Percentiles rank a stretch among this genome's conserved stretches.
Conservation (phyloP, 2,797 vertebrate species). For the Phrynocephalus forsythii region DNA sequence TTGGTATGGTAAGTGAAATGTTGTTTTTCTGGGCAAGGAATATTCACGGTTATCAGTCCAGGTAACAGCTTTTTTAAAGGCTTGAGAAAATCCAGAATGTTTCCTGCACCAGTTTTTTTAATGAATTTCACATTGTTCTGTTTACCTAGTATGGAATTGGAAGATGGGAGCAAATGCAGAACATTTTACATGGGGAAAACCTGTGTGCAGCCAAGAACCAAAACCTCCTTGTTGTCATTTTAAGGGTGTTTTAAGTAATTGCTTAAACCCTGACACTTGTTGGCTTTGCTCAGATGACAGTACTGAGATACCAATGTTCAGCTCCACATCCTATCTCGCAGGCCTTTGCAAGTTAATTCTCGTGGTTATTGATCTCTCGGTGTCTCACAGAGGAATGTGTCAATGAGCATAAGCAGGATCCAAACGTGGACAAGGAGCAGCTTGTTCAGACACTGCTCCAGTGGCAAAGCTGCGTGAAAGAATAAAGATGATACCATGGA, state of each 20-base stretch:
- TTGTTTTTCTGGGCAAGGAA: background rate
- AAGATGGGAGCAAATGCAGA: background rate
- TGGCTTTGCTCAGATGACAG: background rate
- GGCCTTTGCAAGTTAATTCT: background rate
- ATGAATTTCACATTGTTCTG: background rate
- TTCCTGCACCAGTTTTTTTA: background rate
- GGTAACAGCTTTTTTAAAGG: background rate
- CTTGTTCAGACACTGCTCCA: background rate
- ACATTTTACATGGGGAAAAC: background rate
- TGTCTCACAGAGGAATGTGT: background rate
- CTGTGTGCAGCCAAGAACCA: no score
- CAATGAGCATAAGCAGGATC: background rate
- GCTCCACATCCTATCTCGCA: background rate
- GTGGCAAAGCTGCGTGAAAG: no score
- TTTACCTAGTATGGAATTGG: background rate
- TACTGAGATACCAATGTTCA: background rate
- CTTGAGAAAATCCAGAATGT: background rate
- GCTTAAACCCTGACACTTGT: background rate
- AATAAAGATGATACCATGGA: no score
- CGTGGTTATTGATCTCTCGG: background rate
- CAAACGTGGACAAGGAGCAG: no score
- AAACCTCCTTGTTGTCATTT: background rate
- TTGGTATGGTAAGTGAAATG: background rate
- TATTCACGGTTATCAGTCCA: background rate
- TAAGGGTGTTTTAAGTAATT: background rate